Evolutionary conservation across 2,888 invertebrate species (phyloP), one percentile per base, ranked within the genome.

Genomic region (Nomada ruficornis): DNA sequence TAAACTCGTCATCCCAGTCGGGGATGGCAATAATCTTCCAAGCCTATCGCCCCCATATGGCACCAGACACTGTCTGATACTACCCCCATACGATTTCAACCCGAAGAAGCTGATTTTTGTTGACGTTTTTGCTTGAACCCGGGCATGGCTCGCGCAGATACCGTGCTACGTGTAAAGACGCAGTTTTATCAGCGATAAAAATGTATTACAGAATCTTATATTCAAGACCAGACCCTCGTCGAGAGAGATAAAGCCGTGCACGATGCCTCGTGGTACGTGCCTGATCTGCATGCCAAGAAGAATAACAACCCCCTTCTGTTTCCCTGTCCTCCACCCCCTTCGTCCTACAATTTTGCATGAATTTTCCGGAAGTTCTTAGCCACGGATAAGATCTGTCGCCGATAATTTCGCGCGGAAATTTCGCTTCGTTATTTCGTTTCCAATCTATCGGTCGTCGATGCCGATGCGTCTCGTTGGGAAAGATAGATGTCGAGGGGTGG

Each of bases 181-280:
- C 77, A 44, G 86, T 74, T 84, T 85, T 88, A 85, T 85, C 81
- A 78, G 82, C 87, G 88, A 89, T 90, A 89, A 90, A 90, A 90
- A 90, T 89, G 87, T 90, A 90, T 90, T 89, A 88, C 85, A 71
- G 86, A 88, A 88, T 88, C 90, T 89, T 89, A 87, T 89, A 90
- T 90, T 89, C 90, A 89, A 54, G 85, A 77, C 89, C 80, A 86
- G 84, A 82, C 88, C 65, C 81, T 72, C 78, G 71, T 67, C 82
- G 77, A 44, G 74, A 82, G 84, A 87, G 88, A 89, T 90, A 90
- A 88, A 90, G 85, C 85, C 84, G 86, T 71, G 83, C 84, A 73
- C 85, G 85, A 86, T 86, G 86, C 85, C 82, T 82, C 85, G 85
- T 67, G 82, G 67, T 89, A 89, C 90, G 89, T 89, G 90, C 86